Base-by-base conservation (phyloP, 2,797 vertebrate species). In the Chromis chromis region DNA sequence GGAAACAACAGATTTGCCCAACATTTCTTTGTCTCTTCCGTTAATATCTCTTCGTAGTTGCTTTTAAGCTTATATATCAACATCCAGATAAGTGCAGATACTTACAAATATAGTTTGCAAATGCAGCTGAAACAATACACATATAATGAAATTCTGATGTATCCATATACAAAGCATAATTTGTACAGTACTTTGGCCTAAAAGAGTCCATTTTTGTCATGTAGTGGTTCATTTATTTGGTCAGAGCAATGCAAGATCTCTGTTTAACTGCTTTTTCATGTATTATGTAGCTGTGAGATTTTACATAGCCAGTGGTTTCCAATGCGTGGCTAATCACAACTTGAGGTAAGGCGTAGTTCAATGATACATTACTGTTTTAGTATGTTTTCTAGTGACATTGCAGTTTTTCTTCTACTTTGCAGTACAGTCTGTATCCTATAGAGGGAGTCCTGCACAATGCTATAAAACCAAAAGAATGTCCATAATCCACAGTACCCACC, bases 361-460 rank as follows among this genome's bases (percentile, higher is more conserved):
- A 0, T 40, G 24, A 13, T 13, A 33, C 57, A 6, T 27, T 0
- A 33, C 21, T 14, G 9, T 28, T 62, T 19, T 4, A 36, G 12
- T 10, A 4, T 28, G 4, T 28, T 25, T 55, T 44, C 25, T 14
- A 22, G 9, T 25, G 65, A 62, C 2, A 0, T 16, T 46, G 25
- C 17, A 13, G 14, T 1, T 49, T 61, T 31, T 75, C n/a, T 33
- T 54, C 1, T 31, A 3, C 3, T 10, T 48, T 67, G 78, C 63
- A 88, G 49, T 83, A 2, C 31, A 74, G 0, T 28, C 2, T 74
- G 22, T 64, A 9, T 79, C 92, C 94, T 89, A 85, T 76, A 91
- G 93, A 76, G 90, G 92, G 94, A 61, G 86, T 55, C 75, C 85
- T 92, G 79, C 80, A 89, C 94, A 91, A 87, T 21, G 82, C 16